Conservation (phyloP, 1,140 invertebrate species). For the Coelopa frigida region DNA sequence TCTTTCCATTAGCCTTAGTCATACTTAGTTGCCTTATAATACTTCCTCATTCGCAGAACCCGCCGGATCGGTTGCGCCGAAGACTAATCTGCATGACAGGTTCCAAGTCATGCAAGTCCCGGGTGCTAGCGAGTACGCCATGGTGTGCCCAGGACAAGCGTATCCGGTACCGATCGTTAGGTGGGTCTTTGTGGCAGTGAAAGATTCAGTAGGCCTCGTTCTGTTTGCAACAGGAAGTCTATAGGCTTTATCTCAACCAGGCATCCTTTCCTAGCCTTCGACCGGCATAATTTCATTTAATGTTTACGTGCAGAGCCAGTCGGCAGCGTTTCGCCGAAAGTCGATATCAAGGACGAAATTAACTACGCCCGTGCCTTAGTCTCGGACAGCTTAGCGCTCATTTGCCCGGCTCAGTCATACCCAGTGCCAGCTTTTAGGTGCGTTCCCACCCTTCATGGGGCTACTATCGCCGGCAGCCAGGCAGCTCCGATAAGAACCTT, state of each 20-base stretch:
- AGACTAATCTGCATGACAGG: constrained; percentile 48
- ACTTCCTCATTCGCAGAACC: constrained; percentile 50
- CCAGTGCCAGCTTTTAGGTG: constrained; percentile 56
- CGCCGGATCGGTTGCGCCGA: constrained; percentile 60
- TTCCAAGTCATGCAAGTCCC: constrained; percentile 51
- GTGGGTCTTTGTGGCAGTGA: no score
- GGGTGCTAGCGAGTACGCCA: constrained; percentile 53
- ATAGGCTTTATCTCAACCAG: neutral
- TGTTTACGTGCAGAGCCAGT: constrained; percentile 63
- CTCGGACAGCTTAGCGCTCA: constrained; percentile 48
- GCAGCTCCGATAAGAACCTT: constrained; percentile 8
- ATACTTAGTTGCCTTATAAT: neutral
- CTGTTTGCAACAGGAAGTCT: neutral
- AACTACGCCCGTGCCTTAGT: constrained; percentile 31
- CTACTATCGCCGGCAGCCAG: constrained; percentile 11
- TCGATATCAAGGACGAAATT: constrained; percentile 44
- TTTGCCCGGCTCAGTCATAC: constrained; percentile 59
- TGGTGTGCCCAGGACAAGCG: constrained; percentile 60
- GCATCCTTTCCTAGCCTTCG: constrained; percentile 3
- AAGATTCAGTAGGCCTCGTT: no score
- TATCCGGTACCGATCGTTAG: constrained; percentile 59
- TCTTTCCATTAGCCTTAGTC: no score
- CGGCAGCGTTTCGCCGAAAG: constrained; percentile 60
- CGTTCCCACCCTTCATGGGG: neutral
- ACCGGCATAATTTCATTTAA: constrained; percentile 14